These are phyloP conservation scores for Ichneumon xanthorius DNA, from an alignment of 2,888 invertebrate genomes.

Conservation along the genomic window DNA sequence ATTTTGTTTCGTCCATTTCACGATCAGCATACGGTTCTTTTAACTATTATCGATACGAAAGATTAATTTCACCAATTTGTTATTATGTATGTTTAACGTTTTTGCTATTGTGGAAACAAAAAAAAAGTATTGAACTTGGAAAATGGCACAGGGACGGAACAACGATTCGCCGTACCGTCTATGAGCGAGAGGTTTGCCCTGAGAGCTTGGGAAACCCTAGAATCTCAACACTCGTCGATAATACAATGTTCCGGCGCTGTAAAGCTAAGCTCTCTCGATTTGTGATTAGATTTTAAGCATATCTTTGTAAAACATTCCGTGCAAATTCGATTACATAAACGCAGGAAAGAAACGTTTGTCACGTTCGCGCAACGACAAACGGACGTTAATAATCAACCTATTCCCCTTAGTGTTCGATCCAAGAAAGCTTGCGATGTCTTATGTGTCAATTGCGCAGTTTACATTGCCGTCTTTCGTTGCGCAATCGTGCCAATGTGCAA, in stretches of 20 bases:
- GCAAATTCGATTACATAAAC: not conserved
- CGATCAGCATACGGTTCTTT: not conserved
- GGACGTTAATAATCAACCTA: not conserved
- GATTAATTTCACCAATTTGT: not conserved
- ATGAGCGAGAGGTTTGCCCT: not conserved
- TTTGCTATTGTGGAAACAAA: not conserved
- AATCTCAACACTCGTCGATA: slow-evolving; percentile 6
- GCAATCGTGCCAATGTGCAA: not conserved
- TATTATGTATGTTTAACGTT: not conserved
- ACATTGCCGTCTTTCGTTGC: not conserved
- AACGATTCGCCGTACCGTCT: not conserved
- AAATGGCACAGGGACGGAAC: not conserved
- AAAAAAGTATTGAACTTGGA: not conserved
- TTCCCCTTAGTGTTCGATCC: not conserved
- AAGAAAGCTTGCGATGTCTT: not conserved
- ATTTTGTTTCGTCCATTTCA: not conserved
- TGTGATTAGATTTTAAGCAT: slow-evolving; percentile 46
- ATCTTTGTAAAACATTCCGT: slow-evolving; percentile 40
- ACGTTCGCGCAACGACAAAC: slow-evolving; percentile 18
- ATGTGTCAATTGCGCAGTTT: not conserved
- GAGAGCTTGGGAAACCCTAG: not conserved
- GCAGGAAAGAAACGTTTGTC: slow-evolving; percentile 3
- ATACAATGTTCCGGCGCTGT: slow-evolving; percentile 29
- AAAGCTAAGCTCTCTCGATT: slow-evolving; percentile 19
- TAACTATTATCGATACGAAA: not conserved